Conservation (phyloP, 2,888 invertebrate genomes). For the Dexiosoma caninum region DNA sequence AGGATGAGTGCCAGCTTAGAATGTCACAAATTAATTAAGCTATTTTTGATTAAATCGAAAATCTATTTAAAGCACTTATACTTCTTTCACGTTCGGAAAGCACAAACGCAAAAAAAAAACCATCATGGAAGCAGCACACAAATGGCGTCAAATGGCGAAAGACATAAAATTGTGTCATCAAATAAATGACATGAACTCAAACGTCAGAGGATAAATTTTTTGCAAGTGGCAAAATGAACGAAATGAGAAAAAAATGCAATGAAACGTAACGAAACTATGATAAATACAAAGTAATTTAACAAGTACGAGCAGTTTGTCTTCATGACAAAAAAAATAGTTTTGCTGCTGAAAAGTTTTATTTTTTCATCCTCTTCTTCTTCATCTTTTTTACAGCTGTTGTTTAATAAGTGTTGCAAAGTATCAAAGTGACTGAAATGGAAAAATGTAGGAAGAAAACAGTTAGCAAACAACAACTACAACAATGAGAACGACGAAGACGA, state of each 20-base stretch:
- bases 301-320: constrained; percentile 26
- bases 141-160: constrained; percentile 24
- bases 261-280: constrained; percentile 5
- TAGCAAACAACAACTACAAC: constrained; percentile 12
- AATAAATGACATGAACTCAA: constrained; percentile 65
- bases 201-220: constrained; percentile 34
- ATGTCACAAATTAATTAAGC: constrained; percentile 74
- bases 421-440: constrained; percentile 9
- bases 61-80: constrained; percentile 49
- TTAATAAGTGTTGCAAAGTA: constrained; percentile 47
- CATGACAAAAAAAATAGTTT: constrained; percentile 50
- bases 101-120: neutral
- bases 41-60: constrained; percentile 74
- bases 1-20: constrained; percentile 13
- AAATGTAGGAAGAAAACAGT: constrained; percentile 25
- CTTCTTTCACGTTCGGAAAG: neutral
- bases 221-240: constrained; percentile 20
- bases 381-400: neutral
- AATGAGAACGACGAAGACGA: too few relatives aligned
- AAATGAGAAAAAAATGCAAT: neutral
- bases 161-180: constrained; percentile 68
- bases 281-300: constrained; percentile 42
- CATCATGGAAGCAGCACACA: constrained; percentile 60
- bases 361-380: neutral
- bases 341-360: neutral